Evolutionary conservation across 2,797 vertebrate genomes (phyloP).

Genomic region (Sebastes nivosus): DNA sequence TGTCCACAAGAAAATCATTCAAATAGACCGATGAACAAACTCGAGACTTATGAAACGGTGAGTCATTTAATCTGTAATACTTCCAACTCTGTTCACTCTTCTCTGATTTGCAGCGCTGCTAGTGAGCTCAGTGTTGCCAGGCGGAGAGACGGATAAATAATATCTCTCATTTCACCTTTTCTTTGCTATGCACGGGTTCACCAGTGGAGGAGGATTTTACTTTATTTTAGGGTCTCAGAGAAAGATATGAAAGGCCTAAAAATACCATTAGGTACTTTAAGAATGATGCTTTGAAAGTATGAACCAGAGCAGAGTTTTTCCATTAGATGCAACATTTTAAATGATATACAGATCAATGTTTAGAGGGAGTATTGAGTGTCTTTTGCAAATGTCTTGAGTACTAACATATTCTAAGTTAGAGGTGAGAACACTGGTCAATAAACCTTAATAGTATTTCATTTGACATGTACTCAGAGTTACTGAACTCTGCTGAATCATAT

Average conservation of each 20-base stretch:
- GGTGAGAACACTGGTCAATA: not conserved
- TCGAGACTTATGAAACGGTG: slow-evolving; percentile 35
- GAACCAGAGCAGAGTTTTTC: not conserved
- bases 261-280: not conserved
- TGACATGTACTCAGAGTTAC: not conserved
- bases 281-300: slow-evolving; percentile 5
- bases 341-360: not conserved
- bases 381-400: not conserved
- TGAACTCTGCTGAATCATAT: not conserved
- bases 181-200: slow-evolving; percentile 19
- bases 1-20: slow-evolving; percentile 21
- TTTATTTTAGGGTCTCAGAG: slow-evolving; percentile 7
- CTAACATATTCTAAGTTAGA: not conserved
- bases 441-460: not conserved
- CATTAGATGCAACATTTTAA: not conserved
- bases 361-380: not conserved
- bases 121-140: slow-evolving; percentile 58
- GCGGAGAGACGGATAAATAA: slow-evolving; percentile 25
- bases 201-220: slow-evolving; percentile 15
- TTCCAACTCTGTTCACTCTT: slow-evolving; percentile 32
- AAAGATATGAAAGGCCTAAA: slow-evolving; percentile 19
- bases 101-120: slow-evolving; percentile 40
- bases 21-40: not conserved
- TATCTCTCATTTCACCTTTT: slow-evolving; percentile 43
- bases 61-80: slow-evolving; percentile 45